phyloP scores from a whole-genome alignment of 2,797 vertebrate genomes.

The Trichosurus vulpecula region DNA sequence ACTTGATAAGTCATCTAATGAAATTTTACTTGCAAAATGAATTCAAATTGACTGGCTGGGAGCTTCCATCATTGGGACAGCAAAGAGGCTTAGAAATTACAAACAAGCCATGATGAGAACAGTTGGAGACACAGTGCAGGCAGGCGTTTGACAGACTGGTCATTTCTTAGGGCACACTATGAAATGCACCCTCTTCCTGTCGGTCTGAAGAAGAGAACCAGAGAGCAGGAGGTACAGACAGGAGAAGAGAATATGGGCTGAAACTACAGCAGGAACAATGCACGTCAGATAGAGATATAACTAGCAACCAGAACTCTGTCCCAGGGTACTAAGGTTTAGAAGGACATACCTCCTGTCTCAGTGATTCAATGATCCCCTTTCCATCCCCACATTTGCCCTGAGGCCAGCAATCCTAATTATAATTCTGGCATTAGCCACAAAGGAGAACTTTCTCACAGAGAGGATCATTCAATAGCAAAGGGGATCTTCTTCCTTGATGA shows the following conservation, averaged over 20 bases:
- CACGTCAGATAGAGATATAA: background rate
- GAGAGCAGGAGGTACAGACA: background rate
- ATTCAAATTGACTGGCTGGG: constrained; percentile 71
- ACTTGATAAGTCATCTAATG: constrained; percentile 73
- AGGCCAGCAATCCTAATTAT: background rate
- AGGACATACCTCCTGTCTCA: background rate
- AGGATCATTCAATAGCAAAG: background rate
- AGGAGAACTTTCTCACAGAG: rapidly evolving
- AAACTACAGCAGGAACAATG: background rate
- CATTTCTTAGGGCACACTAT: background rate
- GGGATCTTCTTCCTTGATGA: background rate
- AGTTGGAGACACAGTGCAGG: background rate
- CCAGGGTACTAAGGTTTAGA: background rate
- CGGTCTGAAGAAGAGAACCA: background rate
- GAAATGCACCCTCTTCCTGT: background rate
- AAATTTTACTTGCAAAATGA: constrained; percentile 81
- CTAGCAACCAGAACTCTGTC: background rate
- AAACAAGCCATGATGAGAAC: constrained; percentile 54
- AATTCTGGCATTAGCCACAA: background rate
- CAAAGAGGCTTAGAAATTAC: constrained; percentile 41
- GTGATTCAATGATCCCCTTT: background rate
- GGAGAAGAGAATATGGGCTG: background rate
- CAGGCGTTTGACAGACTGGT: background rate
- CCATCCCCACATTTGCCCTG: background rate
- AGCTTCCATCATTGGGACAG: constrained; percentile 36